Percentiles rank a stretch among this genome's conserved stretches.
These are phyloP conservation scores for Cochlearius cochlearius DNA, from an alignment of 2,113 vertebrate genomes.

Conservation along the genomic window DNA sequence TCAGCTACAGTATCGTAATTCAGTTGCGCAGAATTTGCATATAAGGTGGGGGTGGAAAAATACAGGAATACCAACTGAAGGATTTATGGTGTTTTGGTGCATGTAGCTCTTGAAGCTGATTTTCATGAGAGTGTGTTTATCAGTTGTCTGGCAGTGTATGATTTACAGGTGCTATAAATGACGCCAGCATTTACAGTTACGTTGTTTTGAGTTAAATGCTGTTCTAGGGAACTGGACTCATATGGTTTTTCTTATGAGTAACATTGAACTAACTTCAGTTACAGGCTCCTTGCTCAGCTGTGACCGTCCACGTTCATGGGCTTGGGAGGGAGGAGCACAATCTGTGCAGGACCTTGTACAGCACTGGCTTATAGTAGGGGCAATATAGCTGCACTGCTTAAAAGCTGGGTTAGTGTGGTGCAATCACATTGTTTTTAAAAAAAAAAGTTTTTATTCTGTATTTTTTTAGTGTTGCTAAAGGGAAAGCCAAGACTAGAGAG, in stretches of 20 bases:
- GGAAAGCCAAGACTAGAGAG: background rate
- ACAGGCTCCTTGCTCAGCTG: background rate
- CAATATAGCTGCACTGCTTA: background rate
- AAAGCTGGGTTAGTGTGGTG: background rate
- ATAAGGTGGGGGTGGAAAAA: background rate
- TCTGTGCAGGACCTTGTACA: background rate
- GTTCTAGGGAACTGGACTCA: background rate
- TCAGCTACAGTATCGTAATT: background rate
- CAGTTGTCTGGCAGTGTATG: background rate
- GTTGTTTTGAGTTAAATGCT: background rate
- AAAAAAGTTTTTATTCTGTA: background rate
- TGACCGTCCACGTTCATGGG: background rate
- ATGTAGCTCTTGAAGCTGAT: background rate
- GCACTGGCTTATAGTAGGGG: background rate
- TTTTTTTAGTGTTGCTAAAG: background rate
- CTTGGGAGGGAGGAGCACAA: background rate
- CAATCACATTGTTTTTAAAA: background rate
- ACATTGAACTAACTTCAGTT: background rate
- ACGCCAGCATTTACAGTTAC: background rate
- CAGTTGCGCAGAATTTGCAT: background rate
- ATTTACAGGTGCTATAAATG: background rate
- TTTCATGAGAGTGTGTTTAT: background rate
- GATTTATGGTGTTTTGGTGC: background rate
- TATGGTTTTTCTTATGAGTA: background rate
- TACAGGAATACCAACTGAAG: background rate